Evolutionary conservation across 2,888 invertebrate genomes (phyloP), one percentile per base, ranked within the genome.

Genomic region (Heteromyza rotundicornis): DNA sequence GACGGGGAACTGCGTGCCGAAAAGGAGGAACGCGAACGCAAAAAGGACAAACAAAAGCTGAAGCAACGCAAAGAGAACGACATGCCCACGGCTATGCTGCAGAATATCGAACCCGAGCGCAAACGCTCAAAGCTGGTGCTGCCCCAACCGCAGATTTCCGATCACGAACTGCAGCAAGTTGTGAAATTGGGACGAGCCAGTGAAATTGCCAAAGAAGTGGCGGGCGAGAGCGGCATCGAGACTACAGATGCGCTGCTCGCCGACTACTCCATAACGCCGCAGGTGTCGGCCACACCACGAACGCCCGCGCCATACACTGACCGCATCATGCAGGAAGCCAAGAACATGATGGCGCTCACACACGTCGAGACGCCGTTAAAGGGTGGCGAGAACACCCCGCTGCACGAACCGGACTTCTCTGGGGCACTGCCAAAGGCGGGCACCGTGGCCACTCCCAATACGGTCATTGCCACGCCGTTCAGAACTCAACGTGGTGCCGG

Each of bases 311-410:
- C 89, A 2, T 89, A 90, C 59, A 92, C 92, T 12, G 96, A 97
- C 83, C 88, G 89, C 70, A 89, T 92, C 66, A 86, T 93, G 64
- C 91, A 97, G 89, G 98, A 98, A 84, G 98, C 98, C 0, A 97
- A 98, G 83, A 98, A 99, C 80, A 93, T 99, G 78, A 96, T 99
- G 94, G 98, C 98, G 0, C 85, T 99, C 19, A 95, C 96, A 0
- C 97, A 98, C 81, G 96, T 97, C 1, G 98, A 99, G 78, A 99
- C 98, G 0, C 98, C 98, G 0, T 85, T 99, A 17, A 98, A 98
- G 82, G 93, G 98, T 52, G 99, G 99, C 0, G 79, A 94, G 22
- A 99, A 99, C 82, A 98, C 98, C 0, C 96, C 97, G 0, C 85
- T 99, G 3, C 90, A 92, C 64, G 91, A 95, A 77, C 89, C 92